phyloP scores from a whole-genome alignment of 2,113 vertebrate genomes.

The Crotalus helleri region DNA sequence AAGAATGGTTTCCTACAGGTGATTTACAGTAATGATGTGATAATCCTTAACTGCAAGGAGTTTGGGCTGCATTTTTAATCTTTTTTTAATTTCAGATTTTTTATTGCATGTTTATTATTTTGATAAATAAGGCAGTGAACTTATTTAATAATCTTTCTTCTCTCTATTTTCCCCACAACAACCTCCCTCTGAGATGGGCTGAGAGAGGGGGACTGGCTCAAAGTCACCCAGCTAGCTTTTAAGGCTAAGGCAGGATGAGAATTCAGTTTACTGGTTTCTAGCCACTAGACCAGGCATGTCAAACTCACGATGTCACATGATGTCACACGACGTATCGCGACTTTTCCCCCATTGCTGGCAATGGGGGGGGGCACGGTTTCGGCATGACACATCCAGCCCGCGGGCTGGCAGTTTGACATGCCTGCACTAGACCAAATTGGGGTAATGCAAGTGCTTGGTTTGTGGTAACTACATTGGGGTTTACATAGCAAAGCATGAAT shows the following conservation, averaged over 20 bases:
- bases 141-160: background rate
- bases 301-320: too few species aligned
- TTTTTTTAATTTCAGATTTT: background rate
- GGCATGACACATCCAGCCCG: too few species aligned
- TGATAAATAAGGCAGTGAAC: background rate
- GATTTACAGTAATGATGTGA: background rate
- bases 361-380: too few species aligned
- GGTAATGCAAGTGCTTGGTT: background rate
- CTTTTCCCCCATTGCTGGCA: too few species aligned
- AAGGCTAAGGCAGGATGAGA: background rate
- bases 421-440: background rate
- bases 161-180: background rate
- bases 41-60: background rate
- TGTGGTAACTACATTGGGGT: background rate
- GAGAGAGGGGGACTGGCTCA: background rate
- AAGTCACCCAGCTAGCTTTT: background rate
- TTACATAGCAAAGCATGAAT: background rate
- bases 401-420: too few species aligned
- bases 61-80: background rate
- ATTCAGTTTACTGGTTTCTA: background rate
- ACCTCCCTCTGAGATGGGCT: background rate
- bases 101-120: background rate
- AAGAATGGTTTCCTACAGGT: conserved; percentile 18
- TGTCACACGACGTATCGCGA: too few species aligned
- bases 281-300: background rate